Evolutionary conservation across 2,797 vertebrate species (phyloP).

Genomic region (Setipinna tenuifilis): DNA sequence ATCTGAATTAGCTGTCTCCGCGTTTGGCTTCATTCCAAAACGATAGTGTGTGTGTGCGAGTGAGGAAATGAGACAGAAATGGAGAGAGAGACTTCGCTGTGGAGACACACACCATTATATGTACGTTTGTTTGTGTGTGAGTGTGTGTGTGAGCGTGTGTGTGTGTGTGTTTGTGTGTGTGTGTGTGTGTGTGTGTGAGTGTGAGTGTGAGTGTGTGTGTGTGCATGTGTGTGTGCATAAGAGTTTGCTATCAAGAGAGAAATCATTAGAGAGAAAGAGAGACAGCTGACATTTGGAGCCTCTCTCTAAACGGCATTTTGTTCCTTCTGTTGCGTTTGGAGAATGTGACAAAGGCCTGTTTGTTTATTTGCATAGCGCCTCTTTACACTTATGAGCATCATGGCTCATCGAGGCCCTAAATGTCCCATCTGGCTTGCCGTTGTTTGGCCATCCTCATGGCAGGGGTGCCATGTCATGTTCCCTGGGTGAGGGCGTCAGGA

Average conservation of each 20-base stretch:
- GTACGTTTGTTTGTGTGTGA: background rate
- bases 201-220: slow-evolving; percentile 1
- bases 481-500: slow-evolving; percentile 38
- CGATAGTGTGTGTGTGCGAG: background rate
- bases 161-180: background rate
- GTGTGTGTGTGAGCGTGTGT: background rate
- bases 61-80: slow-evolving; percentile 11
- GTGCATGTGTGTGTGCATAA: background rate
- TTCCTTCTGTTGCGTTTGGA: background rate
- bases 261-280: background rate
- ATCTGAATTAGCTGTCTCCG: background rate
- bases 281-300: slow-evolving; percentile 8
- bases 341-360: background rate
- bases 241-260: background rate
- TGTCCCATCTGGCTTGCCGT: slow-evolving; percentile 52
- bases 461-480: slow-evolving; percentile 75
- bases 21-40: background rate
- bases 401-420: background rate
- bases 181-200: background rate
- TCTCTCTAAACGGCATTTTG: background rate
- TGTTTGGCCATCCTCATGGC: slow-evolving; percentile 73
- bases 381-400: background rate
- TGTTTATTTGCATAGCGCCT: slow-evolving; percentile 12
- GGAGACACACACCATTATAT: too few relatives aligned
- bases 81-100: background rate